Conservation (phyloP, 2,113 vertebrate species). For the Festucalex cinctus region DNA sequence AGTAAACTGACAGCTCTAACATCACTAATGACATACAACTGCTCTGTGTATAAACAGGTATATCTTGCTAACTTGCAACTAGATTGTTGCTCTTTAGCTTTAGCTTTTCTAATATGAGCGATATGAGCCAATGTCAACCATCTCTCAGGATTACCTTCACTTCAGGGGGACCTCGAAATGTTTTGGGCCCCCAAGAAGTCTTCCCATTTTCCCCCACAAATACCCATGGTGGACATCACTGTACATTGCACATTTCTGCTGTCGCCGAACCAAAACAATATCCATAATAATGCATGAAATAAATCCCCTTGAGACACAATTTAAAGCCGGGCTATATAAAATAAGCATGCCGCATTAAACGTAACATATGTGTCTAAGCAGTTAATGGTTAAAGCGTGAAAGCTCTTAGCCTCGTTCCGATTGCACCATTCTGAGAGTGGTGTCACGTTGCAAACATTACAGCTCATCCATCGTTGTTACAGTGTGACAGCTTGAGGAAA, state of each 20-base stretch:
- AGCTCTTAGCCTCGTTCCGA: neutral
- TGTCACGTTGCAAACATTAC: slow-evolving; percentile 46
- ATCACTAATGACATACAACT: too few relatives aligned
- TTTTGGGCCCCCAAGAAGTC: too few relatives aligned
- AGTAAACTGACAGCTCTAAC: too few relatives aligned
- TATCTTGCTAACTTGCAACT: too few relatives aligned
- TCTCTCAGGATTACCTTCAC: too few relatives aligned
- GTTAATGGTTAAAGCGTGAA: slow-evolving; percentile 15
- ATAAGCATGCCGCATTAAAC: slow-evolving; percentile 35
- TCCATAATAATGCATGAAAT: slow-evolving; percentile 30
- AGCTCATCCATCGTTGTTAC: slow-evolving; percentile 55
- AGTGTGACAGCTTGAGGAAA: slow-evolving; percentile 49
- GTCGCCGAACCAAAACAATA: slow-evolving; percentile 29
- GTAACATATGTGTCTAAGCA: slow-evolving; percentile 16
- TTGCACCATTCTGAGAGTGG: slow-evolving; percentile 23
- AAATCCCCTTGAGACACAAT: slow-evolving; percentile 26
- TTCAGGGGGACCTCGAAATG: too few relatives aligned
- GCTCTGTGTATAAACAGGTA: too few relatives aligned
- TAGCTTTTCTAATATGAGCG: too few relatives aligned
- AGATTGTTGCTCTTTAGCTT: too few relatives aligned
- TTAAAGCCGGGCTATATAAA: slow-evolving; percentile 21
- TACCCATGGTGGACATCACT: too few relatives aligned
- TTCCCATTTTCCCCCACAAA: too few relatives aligned
- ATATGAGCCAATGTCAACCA: too few relatives aligned
- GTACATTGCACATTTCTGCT: slow-evolving; percentile 14